Percentiles rank a stretch among this genome's conserved stretches.
These are phyloP conservation scores for Cordylochernes scorpioides DNA, from an alignment of 2,888 invertebrate genomes.

Conservation along the genomic window DNA sequence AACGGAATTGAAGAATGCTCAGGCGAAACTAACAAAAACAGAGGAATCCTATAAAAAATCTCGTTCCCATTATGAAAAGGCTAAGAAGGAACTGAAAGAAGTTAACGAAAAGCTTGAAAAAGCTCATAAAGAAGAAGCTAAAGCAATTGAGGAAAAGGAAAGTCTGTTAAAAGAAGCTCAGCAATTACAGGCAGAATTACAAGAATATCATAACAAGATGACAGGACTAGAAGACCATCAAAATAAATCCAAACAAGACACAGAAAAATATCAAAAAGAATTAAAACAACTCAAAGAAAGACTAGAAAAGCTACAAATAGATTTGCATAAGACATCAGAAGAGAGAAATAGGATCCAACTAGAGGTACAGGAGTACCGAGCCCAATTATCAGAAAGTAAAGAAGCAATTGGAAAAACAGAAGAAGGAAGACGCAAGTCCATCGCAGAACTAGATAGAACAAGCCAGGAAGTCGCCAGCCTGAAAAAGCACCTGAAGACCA, in stretches of 20 bases:
- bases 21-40: constrained; percentile 10
- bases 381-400: constrained; percentile 11
- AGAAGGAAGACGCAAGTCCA: constrained; percentile 14
- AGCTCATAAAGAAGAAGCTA: constrained; percentile 31
- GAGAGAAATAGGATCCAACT: constrained; percentile 30
- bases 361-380: constrained; percentile 8
- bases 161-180: constrained; percentile 11
- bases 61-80: constrained; percentile 13
- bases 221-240: too few relatives aligned
- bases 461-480: constrained; percentile 43
- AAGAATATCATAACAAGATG: too few relatives aligned
- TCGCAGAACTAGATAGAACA: constrained; percentile 33
- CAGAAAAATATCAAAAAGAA: constrained; percentile 59
- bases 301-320: constrained; percentile 50
- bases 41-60: constrained; percentile 15
- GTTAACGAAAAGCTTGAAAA: constrained; percentile 14
- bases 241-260: too few relatives aligned
- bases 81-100: constrained; percentile 14
- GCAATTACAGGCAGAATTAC: constrained; percentile 17
- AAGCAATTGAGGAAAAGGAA: constrained; percentile 35
- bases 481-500: constrained; percentile 13
- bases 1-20: constrained; percentile 5
- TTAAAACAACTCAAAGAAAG: constrained; percentile 52
- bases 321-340: constrained; percentile 48
- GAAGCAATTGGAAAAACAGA: constrained; percentile 12